phyloP scores from a whole-genome alignment of 2,888 invertebrate genomes.

The Operophtera brumata region DNA sequence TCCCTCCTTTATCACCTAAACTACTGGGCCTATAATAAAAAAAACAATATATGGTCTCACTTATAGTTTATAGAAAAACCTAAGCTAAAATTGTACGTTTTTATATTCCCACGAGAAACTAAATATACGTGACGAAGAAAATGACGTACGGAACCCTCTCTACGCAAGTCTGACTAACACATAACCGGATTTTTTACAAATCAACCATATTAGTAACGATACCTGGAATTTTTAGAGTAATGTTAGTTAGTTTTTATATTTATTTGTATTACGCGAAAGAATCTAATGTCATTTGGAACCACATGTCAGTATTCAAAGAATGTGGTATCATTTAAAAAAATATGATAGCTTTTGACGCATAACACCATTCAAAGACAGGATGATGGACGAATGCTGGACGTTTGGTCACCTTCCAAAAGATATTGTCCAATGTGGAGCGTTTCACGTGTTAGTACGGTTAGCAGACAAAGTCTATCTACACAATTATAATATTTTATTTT shows the following conservation, averaged over 20 bases:
- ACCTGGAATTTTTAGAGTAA: not conserved
- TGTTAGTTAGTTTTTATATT: not conserved
- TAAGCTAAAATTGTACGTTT: too few species aligned
- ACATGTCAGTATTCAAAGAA: not conserved
- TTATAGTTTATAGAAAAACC: too few species aligned
- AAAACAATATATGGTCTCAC: too few species aligned
- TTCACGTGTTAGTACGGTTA: conserved; percentile 55
- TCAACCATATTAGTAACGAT: conserved; percentile 10
- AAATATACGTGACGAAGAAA: too few species aligned
- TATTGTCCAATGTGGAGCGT: conserved; percentile 56
- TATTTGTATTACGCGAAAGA: not conserved
- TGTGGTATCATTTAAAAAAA: not conserved
- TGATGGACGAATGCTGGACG: conserved; percentile 56
- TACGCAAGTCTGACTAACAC: too few species aligned
- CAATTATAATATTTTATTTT: too few species aligned
- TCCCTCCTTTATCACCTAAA: too few species aligned
- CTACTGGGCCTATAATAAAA: too few species aligned
- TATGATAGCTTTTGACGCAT: conserved; percentile 33
- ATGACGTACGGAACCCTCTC: too few species aligned
- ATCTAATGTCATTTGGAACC: not conserved
- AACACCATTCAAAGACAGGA: conserved; percentile 39
- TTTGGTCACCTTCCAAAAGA: conserved; percentile 61
- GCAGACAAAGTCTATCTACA: conserved; percentile 22
- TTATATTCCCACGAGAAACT: too few species aligned
- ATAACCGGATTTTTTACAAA: too few species aligned